Conservation (phyloP, 2,113 vertebrate species). For the Procavia capensis region DNA sequence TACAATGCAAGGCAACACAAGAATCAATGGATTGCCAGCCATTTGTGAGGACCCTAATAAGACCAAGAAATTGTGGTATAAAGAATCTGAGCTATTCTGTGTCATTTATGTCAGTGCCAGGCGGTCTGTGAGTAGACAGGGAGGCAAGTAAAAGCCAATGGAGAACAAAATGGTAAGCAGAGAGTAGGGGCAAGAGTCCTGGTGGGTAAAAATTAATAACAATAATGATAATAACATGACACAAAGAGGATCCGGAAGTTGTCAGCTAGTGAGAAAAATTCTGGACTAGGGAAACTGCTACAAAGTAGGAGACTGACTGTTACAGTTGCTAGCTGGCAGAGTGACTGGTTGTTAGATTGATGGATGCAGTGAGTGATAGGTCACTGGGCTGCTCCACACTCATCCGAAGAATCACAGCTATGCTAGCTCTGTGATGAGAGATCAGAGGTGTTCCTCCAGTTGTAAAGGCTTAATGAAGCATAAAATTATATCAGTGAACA, state of each 20-base stretch:
- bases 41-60: background rate
- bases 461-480: constrained; percentile 16
- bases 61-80: background rate
- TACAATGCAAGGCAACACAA: background rate
- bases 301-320: background rate
- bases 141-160: background rate
- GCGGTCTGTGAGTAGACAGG: background rate
- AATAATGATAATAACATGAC: background rate
- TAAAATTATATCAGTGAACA: background rate
- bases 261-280: background rate
- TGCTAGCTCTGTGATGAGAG: background rate
- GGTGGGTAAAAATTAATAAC: background rate
- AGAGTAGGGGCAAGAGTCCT: background rate
- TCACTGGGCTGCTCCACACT: background rate
- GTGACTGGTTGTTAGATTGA: background rate
- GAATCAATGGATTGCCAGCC: background rate
- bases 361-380: background rate
- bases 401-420: background rate
- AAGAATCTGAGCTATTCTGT: background rate
- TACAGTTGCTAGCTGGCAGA: background rate
- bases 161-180: background rate
- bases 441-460: background rate
- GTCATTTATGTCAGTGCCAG: background rate
- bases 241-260: background rate
- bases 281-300: background rate